Evolutionary conservation across 2,113 vertebrate genomes (phyloP).

Genomic region (Onychostoma macrolepis): DNA sequence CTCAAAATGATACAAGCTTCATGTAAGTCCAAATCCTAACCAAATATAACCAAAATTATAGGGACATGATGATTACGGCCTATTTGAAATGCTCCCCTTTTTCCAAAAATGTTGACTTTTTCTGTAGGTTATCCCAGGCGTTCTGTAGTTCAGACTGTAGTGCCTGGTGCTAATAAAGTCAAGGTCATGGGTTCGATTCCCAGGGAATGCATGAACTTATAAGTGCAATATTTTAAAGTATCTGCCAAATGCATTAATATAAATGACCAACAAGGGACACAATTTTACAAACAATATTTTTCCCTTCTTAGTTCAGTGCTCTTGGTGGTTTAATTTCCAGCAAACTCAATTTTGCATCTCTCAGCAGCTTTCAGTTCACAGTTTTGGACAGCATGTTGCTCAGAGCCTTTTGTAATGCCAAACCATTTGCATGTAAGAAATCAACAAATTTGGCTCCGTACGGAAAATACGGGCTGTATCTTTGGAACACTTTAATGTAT

Average conservation of each 20-base stretch:
- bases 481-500: not conserved
- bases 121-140: not conserved
- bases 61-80: not conserved
- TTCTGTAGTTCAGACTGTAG: not conserved
- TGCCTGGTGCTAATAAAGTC: not conserved
- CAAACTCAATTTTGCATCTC: not conserved
- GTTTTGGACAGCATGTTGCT: not conserved
- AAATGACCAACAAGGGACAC: not conserved
- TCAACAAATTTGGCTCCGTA: not conserved
- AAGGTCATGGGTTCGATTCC: not conserved
- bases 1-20: not conserved
- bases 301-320: not conserved
- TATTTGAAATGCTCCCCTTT: not conserved
- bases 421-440: not conserved
- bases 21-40: not conserved
- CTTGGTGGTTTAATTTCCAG: not conserved
- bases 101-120: not conserved
- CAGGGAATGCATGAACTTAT: not conserved
- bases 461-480: not conserved
- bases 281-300: not conserved
- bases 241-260: not conserved
- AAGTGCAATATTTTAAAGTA: no score
- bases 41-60: not conserved
- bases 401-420: not conserved
- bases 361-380: conserved; percentile 1